A percentile compares a stretch with the other conserved stretches of the same genome.
These are phyloP conservation scores for Oncorhynchus masou DNA, from an alignment of 2,113 vertebrate species.

Conservation along the genomic window DNA sequence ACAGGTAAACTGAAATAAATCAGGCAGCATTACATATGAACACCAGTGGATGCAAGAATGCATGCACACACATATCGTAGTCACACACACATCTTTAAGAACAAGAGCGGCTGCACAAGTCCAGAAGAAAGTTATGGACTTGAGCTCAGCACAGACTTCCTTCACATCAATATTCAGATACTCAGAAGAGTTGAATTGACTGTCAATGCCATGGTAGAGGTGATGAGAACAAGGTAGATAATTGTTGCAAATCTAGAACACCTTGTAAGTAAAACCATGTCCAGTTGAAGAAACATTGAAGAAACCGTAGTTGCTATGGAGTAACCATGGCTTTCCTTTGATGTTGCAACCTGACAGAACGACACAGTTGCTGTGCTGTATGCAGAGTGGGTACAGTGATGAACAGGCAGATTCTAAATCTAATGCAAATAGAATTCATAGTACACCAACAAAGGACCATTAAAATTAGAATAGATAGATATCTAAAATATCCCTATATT, in stretches of 20 bases:
- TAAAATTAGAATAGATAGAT: not conserved
- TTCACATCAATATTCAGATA: too few species aligned
- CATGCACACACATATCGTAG: too few species aligned
- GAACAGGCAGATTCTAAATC: not conserved
- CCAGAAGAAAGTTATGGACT: too few species aligned
- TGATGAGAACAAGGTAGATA: too few species aligned
- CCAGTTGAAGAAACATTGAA: not conserved
- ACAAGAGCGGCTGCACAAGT: too few species aligned
- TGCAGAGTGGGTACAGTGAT: not conserved
- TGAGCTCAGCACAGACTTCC: too few species aligned
- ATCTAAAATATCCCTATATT: too few species aligned
- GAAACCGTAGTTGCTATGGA: conserved; percentile 64
- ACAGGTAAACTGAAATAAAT: conserved; percentile 34
- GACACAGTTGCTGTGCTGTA: conserved; percentile 29
- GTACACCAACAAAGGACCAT: not conserved
- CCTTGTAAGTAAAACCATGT: too few species aligned
- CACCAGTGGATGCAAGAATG: not conserved
- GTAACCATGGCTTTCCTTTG: conserved; percentile 65
- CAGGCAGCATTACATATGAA: conserved; percentile 17
- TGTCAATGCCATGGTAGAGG: too few species aligned
- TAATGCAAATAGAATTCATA: not conserved
- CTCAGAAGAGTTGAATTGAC: too few species aligned
- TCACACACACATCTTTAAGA: too few species aligned
- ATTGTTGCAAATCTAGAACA: too few species aligned
- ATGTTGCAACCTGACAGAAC: conserved; percentile 36